Conservation (phyloP, 1,140 invertebrate species). For the Ceratoteleas bidentatus region DNA sequence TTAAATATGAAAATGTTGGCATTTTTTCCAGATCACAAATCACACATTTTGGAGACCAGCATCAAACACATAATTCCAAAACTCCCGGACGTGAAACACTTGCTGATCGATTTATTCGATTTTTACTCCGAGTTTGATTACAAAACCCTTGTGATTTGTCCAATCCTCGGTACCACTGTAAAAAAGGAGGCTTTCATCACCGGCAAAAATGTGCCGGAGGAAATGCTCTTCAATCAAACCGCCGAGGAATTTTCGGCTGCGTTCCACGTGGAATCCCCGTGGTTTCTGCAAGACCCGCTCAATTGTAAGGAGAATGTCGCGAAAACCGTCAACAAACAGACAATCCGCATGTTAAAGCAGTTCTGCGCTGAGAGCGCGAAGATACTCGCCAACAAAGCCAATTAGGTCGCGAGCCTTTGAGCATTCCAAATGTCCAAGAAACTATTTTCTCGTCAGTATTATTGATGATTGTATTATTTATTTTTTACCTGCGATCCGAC, state of each 20-base stretch:
- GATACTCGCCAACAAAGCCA: conserved; percentile 23
- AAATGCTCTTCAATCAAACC: conserved; percentile 54
- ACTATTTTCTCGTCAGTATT: neutral
- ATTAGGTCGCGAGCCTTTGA: neutral
- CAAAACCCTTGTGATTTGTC: conserved; percentile 77
- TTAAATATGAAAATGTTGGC: neutral
- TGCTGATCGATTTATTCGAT: conserved; percentile 80
- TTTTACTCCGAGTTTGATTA: conserved; percentile 81
- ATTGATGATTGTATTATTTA: neutral
- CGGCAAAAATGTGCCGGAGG: conserved; percentile 33
- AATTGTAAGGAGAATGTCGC: conserved; percentile 81
- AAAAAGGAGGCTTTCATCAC: conserved; percentile 57
- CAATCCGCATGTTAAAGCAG: conserved; percentile 55
- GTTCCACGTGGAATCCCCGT: conserved; percentile 70
- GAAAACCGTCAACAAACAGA: conserved; percentile 69
- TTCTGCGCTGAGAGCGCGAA: conserved; percentile 64
- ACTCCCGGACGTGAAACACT: conserved; percentile 67
- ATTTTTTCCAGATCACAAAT: conserved; percentile 26
- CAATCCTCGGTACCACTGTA: conserved; percentile 75
- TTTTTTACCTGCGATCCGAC: too few species aligned
- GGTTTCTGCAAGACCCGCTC: conserved; percentile 82
- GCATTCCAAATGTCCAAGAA: neutral
- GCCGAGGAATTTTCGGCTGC: conserved; percentile 31
- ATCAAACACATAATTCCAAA: neutral
- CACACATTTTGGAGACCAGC: neutral